Evolutionary conservation across 2,888 invertebrate species (phyloP).

Genomic region (Esperia sulphurella): DNA sequence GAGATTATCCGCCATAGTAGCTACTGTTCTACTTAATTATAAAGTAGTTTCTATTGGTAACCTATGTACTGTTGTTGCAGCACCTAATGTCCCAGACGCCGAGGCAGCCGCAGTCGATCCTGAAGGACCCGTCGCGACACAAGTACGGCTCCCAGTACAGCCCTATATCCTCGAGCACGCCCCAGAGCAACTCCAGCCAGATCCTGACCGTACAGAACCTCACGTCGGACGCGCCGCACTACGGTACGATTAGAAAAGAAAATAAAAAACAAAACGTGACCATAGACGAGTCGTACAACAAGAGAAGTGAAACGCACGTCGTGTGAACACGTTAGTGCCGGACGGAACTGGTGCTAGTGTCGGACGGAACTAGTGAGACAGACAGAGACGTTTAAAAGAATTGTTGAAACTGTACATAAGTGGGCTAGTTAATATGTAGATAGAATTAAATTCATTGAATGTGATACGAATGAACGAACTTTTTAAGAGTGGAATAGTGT

Average conservation of each 20-base stretch:
- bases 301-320: constrained; percentile 68
- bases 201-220: constrained; percentile 81
- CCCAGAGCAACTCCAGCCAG: constrained; percentile 69
- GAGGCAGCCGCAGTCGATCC: constrained; percentile 81
- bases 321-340: constrained; percentile 43
- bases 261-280: constrained; percentile 74
- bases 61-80: constrained; percentile 44
- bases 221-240: constrained; percentile 70
- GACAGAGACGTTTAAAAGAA: constrained; percentile 9
- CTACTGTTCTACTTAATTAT: too few relatives aligned
- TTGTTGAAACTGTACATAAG: constrained; percentile 40
- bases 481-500: constrained; percentile 30
- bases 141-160: constrained; percentile 77
- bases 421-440: constrained; percentile 64
- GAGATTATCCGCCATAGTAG: too few relatives aligned
- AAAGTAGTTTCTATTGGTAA: neutral
- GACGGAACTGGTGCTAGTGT: too few relatives aligned
- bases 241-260: constrained; percentile 75
- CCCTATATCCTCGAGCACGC: constrained; percentile 65
- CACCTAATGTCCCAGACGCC: constrained; percentile 47
- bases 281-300: constrained; percentile 67
- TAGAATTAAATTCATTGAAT: constrained; percentile 66
- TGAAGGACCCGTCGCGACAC: constrained; percentile 81
- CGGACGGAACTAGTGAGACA: too few relatives aligned
- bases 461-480: constrained; percentile 60